Evolutionary conservation across 1,140 invertebrate genomes (phyloP), one percentile per base, ranked within the genome.

Genomic region (Drosophila asahinai): DNA sequence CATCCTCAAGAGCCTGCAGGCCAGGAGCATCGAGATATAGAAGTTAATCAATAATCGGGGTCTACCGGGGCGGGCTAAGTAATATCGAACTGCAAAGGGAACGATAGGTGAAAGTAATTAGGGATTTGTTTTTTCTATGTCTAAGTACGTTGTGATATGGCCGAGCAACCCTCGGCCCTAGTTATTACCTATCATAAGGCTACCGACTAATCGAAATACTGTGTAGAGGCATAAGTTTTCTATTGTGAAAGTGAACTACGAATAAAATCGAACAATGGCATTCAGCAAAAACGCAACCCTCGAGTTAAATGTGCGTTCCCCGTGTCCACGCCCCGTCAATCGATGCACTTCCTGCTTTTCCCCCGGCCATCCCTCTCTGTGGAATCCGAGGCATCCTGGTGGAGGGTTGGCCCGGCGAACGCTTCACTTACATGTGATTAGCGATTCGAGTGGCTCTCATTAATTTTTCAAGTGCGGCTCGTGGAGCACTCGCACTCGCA

Each of bases 391-490:
- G 71, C 65, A 48, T 61, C 65, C 79, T 67, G 54, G 9, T 33
- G 65, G 40, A 74, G 75, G 79, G 65, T 76, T 63, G 57, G 49
- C 48, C 59, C 54, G 47, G 65, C 42, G 52, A 71, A 55, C 61
- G 65, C 77, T 83, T 84, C 86, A 79, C 84, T 81, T 84, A 89
- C 84, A 81, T 84, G 86, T 81, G 84, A 89, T 89, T 89, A 89
- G 86, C 81, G 81, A 60, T 83, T 89, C 86, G 77, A 89, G 84
- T 90, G 74, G 38, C 86, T 66, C 84, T 89, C 86, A 89, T 89
- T 89, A 89, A 90, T 81, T 89, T 89, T 89, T 89, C 86, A 89
- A 89, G 81, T 87, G 84, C 73, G 73, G 83, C 65, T 80, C 75
- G 30, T 43, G 77, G 66, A 63, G 61, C 77, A 17, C 83, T 89